Evolutionary conservation across 2,113 vertebrate species (phyloP).

Genomic region (Heliornis fulica): DNA sequence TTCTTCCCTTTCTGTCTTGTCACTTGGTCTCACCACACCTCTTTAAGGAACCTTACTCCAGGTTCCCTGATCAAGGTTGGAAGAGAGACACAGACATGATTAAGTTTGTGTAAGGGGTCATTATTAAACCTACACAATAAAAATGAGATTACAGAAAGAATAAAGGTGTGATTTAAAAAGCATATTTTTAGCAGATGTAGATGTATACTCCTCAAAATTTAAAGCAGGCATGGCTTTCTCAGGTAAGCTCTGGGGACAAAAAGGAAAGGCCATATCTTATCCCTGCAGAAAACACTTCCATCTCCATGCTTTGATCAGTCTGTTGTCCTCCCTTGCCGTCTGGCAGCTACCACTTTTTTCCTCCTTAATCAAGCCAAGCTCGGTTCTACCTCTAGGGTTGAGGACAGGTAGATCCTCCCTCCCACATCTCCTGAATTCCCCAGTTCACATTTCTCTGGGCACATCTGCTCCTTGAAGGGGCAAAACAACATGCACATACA

Average conservation of each 20-base stretch:
- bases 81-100: not conserved
- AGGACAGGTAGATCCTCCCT: not conserved
- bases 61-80: not conserved
- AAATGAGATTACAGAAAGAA: not conserved
- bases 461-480: not conserved
- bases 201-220: not conserved
- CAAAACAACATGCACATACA: not conserved
- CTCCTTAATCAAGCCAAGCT: not conserved
- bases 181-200: not conserved
- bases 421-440: not conserved
- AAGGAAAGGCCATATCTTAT: not conserved
- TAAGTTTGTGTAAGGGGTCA: not conserved
- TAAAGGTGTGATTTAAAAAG: not conserved
- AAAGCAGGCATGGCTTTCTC: not conserved
- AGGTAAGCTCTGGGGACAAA: not conserved
- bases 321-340: accelerated
- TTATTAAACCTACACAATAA: not conserved
- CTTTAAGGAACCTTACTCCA: not conserved
- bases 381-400: not conserved
- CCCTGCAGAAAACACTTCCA: not conserved
- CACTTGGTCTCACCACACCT: not conserved
- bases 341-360: not conserved
- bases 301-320: not conserved
- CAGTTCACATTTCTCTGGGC: not conserved
- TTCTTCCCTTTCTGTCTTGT: not conserved